Evolutionary conservation across 1,140 invertebrate genomes (phyloP).

Genomic region (Camponotus floridanus): DNA sequence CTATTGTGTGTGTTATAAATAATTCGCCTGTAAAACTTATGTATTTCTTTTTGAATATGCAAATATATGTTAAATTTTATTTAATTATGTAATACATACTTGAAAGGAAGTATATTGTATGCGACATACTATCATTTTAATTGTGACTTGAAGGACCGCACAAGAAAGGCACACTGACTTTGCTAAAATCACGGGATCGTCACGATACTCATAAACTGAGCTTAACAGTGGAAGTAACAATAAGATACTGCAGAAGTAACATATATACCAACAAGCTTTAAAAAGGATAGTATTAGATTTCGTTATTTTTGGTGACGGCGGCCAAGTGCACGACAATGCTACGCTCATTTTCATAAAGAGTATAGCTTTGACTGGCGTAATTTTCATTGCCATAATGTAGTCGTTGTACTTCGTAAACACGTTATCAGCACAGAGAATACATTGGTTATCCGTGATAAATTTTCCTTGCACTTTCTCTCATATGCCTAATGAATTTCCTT

Average conservation of each 20-base stretch:
- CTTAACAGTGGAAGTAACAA: slow-evolving; percentile 29
- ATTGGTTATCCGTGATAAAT: not conserved
- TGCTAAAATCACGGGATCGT: slow-evolving; percentile 28
- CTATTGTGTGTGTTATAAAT: not conserved
- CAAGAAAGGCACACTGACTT: slow-evolving; percentile 52
- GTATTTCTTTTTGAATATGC: not conserved
- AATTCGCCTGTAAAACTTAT: not conserved
- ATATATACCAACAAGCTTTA: slow-evolving; percentile 3
- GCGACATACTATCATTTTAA: slow-evolving; percentile 35
- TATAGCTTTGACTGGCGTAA: slow-evolving; percentile 30
- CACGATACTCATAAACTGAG: slow-evolving; percentile 23
- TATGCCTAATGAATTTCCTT: not conserved
- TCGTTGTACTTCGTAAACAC: not conserved
- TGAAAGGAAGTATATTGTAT: slow-evolving; percentile 1
- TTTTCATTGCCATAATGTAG: slow-evolving; percentile 6
- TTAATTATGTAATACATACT: slow-evolving; percentile 9
- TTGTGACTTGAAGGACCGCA: slow-evolving; percentile 3
- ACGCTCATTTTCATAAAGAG: slow-evolving; percentile 24
- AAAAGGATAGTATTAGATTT: not conserved
- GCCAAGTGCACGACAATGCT: slow-evolving; percentile 21
- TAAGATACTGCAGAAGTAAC: slow-evolving; percentile 21
- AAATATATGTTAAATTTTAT: not conserved
- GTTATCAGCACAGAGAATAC: not conserved
- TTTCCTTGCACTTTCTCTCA: not conserved
- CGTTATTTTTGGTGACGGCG: not conserved